Conservation (phyloP, 2,888 invertebrate genomes). For the Scrobipalpa atriplicella region DNA sequence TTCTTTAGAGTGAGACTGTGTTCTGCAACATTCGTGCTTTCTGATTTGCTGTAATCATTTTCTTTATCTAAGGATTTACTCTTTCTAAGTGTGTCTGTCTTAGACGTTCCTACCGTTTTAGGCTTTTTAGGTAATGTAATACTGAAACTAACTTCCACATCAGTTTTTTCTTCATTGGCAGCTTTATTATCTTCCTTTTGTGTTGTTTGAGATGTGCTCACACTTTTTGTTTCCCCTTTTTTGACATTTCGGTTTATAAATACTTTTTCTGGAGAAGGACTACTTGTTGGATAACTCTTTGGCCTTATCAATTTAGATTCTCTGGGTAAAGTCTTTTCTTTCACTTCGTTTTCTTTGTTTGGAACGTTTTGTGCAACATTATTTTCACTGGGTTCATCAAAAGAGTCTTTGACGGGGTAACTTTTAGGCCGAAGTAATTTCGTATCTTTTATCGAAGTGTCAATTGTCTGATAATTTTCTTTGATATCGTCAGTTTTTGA, state of each 20-base stretch:
- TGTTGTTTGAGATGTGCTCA: conserved; percentile 32
- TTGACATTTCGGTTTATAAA: conserved; percentile 55
- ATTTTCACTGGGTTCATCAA: conserved; percentile 53
- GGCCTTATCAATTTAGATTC: conserved; percentile 81
- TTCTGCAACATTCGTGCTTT: conserved; percentile 41
- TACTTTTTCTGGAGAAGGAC: conserved; percentile 71
- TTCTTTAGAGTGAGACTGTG: conserved; percentile 63
- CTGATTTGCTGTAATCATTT: conserved; percentile 38
- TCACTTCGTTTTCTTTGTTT: conserved; percentile 49
- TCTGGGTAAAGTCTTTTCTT: conserved; percentile 50
- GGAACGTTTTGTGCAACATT: conserved; percentile 45
- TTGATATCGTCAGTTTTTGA: conserved; percentile 43
- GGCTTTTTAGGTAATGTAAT: conserved; percentile 71
- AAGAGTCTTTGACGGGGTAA: conserved; percentile 77
- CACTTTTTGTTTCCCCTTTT: conserved; percentile 53
- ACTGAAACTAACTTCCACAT: conserved; percentile 76
- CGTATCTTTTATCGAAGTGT: conserved; percentile 63
- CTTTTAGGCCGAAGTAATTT: conserved; percentile 82
- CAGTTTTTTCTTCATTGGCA: conserved; percentile 53
- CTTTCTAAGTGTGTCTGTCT: conserved; percentile 48
- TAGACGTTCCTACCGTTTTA: conserved; percentile 44
- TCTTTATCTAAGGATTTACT: conserved; percentile 42
- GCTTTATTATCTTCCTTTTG: conserved; percentile 44
- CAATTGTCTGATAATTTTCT: conserved; percentile 53
- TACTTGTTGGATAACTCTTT: conserved; percentile 83